A percentile compares a stretch with the other conserved stretches of the same genome.
Evolutionary conservation across 2,797 vertebrate genomes (phyloP).

Genomic region (Paedocypris micromegethes): DNA sequence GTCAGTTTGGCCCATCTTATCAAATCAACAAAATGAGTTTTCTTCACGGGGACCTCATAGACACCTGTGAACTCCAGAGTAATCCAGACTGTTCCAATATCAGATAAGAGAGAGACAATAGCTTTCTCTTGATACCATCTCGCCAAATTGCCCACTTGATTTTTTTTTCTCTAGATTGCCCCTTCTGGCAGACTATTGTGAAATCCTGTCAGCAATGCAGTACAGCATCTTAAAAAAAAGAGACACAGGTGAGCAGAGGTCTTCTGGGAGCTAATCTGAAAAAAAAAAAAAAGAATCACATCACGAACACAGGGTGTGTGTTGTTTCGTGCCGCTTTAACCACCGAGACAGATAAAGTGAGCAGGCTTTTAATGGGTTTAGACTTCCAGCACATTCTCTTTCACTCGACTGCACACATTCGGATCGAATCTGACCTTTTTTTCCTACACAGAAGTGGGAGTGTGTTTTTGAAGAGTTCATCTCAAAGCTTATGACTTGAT

Average conservation of each 20-base stretch:
- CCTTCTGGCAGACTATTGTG: constrained; percentile 11
- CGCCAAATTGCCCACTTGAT: constrained; percentile 30
- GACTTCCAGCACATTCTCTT: constrained; percentile 18
- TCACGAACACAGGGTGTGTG: constrained; percentile 19
- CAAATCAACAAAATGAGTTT: constrained; percentile 36
- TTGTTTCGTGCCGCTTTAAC: constrained; percentile 6
- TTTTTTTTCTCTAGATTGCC: constrained; percentile 27
- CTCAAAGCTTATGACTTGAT: constrained; percentile 39
- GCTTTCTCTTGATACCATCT: constrained; percentile 37
- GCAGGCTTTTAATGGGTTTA: constrained; percentile 21
- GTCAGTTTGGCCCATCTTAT: constrained; percentile 23
- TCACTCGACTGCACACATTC: constrained; percentile 3
- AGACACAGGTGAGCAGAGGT: not conserved
- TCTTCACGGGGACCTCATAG: constrained; percentile 3
- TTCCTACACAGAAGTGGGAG: constrained; percentile 41
- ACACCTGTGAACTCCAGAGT: constrained; percentile 20
- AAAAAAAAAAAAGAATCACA: constrained; percentile 25
- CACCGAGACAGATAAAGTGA: constrained; percentile 15
- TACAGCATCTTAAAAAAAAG: constrained; percentile 1
- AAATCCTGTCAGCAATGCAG: constrained; percentile 12
- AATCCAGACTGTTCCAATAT: constrained; percentile 32
- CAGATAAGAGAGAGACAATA: constrained; percentile 36
- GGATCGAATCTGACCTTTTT: constrained; percentile 39
- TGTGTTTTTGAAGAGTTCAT: constrained; percentile 39
- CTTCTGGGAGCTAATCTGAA: constrained; percentile 26